These are phyloP conservation scores for Dolichotis patagonum DNA, from an alignment of 2,113 vertebrate genomes.

Conservation along the genomic window DNA sequence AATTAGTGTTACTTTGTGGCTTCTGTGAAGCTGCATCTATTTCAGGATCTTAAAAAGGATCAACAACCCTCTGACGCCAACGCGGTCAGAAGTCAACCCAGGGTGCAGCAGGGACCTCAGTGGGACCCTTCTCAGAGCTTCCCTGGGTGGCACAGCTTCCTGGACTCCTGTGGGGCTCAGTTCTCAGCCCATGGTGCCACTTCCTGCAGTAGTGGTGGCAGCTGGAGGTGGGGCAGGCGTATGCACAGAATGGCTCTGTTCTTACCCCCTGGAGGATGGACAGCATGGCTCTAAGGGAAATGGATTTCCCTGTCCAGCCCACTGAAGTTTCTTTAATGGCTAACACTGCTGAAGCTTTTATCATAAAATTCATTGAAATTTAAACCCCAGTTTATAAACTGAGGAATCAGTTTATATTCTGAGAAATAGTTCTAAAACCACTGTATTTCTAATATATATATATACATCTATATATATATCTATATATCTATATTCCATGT, in stretches of 20 bases:
- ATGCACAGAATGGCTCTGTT: not conserved
- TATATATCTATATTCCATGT: not conserved
- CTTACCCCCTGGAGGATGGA: not conserved
- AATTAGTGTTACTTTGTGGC: slow-evolving; percentile 81
- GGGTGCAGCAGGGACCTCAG: too few species aligned
- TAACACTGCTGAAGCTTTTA: not conserved
- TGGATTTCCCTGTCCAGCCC: not conserved
- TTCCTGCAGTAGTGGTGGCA: not conserved
- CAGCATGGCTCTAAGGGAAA: not conserved
- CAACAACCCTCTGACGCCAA: not conserved
- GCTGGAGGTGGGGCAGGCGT: not conserved
- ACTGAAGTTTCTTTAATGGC: not conserved
- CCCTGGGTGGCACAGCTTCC: not conserved
- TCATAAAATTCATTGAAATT: not conserved
- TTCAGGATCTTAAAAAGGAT: not conserved
- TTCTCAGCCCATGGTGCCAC: not conserved
- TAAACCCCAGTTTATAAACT: slow-evolving; percentile 2
- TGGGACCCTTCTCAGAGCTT: not conserved
- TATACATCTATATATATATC: too few species aligned
- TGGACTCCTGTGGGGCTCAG: not conserved
- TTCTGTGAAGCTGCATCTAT: slow-evolving; percentile 49
- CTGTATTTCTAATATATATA: not conserved
- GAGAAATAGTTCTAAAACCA: not conserved
- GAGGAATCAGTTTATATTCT: not conserved
- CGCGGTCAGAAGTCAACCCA: not conserved